Evolutionary conservation across 2,113 vertebrate genomes (phyloP), one percentile per base, ranked within the genome.

Genomic region (Theropithecus gelada): DNA sequence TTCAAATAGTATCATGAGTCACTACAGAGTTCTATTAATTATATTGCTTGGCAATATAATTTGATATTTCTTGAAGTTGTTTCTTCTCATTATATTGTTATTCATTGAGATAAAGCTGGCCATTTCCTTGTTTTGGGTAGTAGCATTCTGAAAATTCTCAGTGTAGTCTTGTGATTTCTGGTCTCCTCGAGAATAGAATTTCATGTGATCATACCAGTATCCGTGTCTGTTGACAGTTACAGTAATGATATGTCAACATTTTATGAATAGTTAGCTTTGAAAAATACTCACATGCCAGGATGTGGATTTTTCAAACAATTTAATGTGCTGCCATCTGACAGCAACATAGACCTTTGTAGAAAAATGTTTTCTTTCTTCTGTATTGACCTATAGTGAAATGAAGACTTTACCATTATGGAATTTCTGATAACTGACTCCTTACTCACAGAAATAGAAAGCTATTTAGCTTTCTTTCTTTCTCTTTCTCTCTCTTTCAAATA

Each of bases 261-360:
- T 97, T 97, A 97, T 97, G 96, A 98, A 97, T 98, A 97, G 97
- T 96, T 96, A 98, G 96, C 96, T 97, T 97, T 97, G 97, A 98
- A 96, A 98, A 97, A 97, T 86, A 92, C 89, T 96, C 97, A 97
- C 73, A 93, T 88, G 96, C 89, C 92, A 94, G 93, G 96, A 97
- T 96, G 93, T 97, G 97, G 94, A 84, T 93, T 97, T 98, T 96
- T 92, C 94, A 86, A 93, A 92, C 95, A 93, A 80, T 94, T 97
- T 94, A 97, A 93, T 96, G 84, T 82, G 70, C 84, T 82, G 59
- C 45, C 88, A 93, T 78, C 78, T 97, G 97, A 97, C 90, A 97
- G 87, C 57, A 78, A 22, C 43, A 79, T 3, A 97, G 94, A 94
- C 38, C 90, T 97, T 97, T 79, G 85, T 86, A 88, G 80, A 97